These are phyloP conservation scores for Thunnus albacares DNA, from an alignment of 2,797 vertebrate genomes.

Conservation along the genomic window DNA sequence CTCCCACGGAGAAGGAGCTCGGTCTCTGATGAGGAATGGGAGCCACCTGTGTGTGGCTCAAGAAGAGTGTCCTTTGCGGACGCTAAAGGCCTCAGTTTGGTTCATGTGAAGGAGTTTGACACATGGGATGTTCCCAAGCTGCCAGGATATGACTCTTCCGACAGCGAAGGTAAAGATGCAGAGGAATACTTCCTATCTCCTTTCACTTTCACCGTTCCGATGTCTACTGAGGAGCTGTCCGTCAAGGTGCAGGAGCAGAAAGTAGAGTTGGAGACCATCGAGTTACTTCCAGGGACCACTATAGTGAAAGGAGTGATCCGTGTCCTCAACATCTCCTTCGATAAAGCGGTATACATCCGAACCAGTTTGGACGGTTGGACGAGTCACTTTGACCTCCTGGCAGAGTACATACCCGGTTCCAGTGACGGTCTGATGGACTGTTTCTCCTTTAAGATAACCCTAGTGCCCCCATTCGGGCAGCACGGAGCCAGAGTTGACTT, in stretches of 20 bases:
- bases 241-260: constrained; percentile 89
- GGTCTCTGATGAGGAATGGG: constrained; percentile 86
- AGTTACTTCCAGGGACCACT: constrained; percentile 89
- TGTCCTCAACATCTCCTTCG: constrained; percentile 94
- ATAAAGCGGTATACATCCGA: constrained; percentile 92
- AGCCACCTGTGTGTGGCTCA: constrained; percentile 74
- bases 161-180: constrained; percentile 75
- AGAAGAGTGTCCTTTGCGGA: constrained; percentile 98
- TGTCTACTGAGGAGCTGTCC: constrained; percentile 85
- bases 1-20: constrained; percentile 89
- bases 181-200: constrained; percentile 89
- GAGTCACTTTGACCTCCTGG: constrained; percentile 93
- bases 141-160: constrained; percentile 70
- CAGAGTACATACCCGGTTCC: constrained; percentile 92
- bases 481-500: constrained; percentile 92
- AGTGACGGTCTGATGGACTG: constrained; percentile 89
- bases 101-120: constrained; percentile 95
- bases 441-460: constrained; percentile 93
- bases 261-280: constrained; percentile 88
- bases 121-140: constrained; percentile 86
- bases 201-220: constrained; percentile 84
- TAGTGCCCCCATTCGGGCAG: constrained; percentile 90
- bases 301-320: constrained; percentile 91
- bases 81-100: constrained; percentile 92
- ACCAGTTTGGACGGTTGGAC: constrained; percentile 93